These are phyloP conservation scores for Anthophora plumipes DNA, from an alignment of 2,888 invertebrate species.

Conservation along the genomic window DNA sequence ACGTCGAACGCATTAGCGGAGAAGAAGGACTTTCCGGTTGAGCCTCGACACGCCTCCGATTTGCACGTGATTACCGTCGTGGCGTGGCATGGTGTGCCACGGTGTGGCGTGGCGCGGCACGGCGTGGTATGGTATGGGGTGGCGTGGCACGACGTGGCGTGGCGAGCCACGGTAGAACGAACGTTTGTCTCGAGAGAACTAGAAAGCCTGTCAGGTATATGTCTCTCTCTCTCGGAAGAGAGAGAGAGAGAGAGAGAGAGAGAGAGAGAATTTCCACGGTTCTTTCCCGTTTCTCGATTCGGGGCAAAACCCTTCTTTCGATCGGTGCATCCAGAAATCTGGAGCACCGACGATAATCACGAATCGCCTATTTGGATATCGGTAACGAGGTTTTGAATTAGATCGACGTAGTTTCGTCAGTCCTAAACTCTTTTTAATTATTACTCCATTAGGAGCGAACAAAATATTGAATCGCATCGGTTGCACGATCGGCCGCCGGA, in stretches of 20 bases:
- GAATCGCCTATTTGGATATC: background rate
- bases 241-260: too few relatives aligned
- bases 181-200: slow-evolving; percentile 34
- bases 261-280: background rate
- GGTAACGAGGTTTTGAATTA: slow-evolving; percentile 29
- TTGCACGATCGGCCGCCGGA: slow-evolving; percentile 34
- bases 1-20: slow-evolving; percentile 59
- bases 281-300: slow-evolving; percentile 5
- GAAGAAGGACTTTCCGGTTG: slow-evolving; percentile 55
- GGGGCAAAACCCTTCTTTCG: background rate
- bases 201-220: background rate
- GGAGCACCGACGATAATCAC: background rate
- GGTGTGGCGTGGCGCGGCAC: too few relatives aligned
- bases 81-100: background rate
- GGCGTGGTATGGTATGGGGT: too few relatives aligned
- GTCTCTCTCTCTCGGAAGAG: too few relatives aligned
- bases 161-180: background rate
- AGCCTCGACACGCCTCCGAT: slow-evolving; percentile 70
- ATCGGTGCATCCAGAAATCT: background rate
- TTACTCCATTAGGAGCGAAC: slow-evolving; percentile 55
- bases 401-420: slow-evolving; percentile 7
- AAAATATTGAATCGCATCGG: slow-evolving; percentile 65
- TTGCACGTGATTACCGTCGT: slow-evolving; percentile 67
- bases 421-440: slow-evolving; percentile 64
- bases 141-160: too few relatives aligned